Evolutionary conservation across 2,797 vertebrate genomes (phyloP), one percentile per base, ranked within the genome.

Genomic region (Molossus alvarezi): DNA sequence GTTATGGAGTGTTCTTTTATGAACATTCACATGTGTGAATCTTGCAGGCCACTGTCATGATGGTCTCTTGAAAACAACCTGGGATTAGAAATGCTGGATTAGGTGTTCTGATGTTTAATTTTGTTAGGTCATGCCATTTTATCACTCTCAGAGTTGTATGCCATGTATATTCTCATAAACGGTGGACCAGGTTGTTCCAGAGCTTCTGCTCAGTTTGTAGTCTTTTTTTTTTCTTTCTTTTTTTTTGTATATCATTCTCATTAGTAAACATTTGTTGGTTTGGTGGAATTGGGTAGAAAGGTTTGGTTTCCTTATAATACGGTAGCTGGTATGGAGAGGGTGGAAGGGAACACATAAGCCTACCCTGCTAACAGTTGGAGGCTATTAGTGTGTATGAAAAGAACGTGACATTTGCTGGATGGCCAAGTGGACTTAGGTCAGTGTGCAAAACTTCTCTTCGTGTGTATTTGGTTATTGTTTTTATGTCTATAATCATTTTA

Each of bases 161-260:
- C 11, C 55, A 57, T 90, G 57, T 84, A 9, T 67, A 25, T 73
- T 77, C 13, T n/a, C 15, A 79, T 2, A 18, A 27, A 14, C 51
- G 53, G 14, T 82, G 10, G 14, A 60, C 29, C 48, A 90, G 25
- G 0, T 55, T 72, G 5, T 29, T 62, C 7, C 87, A 37, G 69
- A 27, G 17, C 81, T 62, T 77, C 58, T 83, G 58, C 60, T 62
- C 23, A 29, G 5, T 67, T 85, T 92, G 13, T 25, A 62, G 73
- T 65, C 55, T 90, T 73, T 83, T 45, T 67, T 33, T 73, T 83
- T 45, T 67, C n/a, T n/a, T n/a, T n/a, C n/a, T 83, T 45, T 67
- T 33, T 73, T 83, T 45, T 67, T 9, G 5, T 84, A 10, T 82
- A 0, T 53, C 20, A 3, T 77, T 86, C 25, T 77, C 7, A 18